These are phyloP conservation scores for Sarcophilus harrisii DNA, from an alignment of 2,797 vertebrate species.

Conservation along the genomic window DNA sequence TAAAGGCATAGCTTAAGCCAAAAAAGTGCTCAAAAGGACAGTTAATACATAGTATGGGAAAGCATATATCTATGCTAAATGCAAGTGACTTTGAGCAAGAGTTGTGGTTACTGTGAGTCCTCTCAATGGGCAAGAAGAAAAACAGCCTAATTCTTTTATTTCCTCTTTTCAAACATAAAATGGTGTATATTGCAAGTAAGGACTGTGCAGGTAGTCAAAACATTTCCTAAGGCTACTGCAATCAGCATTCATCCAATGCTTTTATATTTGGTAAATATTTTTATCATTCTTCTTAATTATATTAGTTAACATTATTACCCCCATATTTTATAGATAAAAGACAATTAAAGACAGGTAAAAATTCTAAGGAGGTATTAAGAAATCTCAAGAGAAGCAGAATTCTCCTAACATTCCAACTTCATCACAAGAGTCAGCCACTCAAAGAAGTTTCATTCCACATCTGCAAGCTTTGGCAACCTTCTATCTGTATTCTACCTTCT, in stretches of 20 bases:
- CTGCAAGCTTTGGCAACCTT: conserved; percentile 67
- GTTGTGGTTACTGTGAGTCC: background rate
- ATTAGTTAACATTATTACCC: background rate
- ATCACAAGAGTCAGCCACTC: conserved; percentile 34
- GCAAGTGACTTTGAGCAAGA: background rate
- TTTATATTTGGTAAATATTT: background rate
- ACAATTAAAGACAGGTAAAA: conserved; percentile 28
- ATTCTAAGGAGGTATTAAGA: conserved; percentile 30
- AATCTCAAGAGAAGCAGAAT: conserved; percentile 12
- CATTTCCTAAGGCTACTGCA: background rate
- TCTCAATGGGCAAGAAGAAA: background rate
- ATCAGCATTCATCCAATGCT: background rate
- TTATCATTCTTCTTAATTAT: background rate
- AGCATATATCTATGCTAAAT: background rate
- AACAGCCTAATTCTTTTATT: background rate
- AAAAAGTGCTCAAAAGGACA: background rate
- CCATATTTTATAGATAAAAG: conserved; percentile 6
- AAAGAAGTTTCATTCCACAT: conserved; percentile 67
- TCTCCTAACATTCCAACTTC: conserved; percentile 30
- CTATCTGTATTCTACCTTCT: conserved; percentile 69
- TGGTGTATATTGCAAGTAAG: background rate
- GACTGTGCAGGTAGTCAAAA: background rate
- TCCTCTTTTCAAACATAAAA: background rate
- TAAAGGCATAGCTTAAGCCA: background rate
- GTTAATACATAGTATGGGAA: background rate